Base-by-base conservation (phyloP, 2,113 vertebrate species). In the Pachyramphus minor region DNA sequence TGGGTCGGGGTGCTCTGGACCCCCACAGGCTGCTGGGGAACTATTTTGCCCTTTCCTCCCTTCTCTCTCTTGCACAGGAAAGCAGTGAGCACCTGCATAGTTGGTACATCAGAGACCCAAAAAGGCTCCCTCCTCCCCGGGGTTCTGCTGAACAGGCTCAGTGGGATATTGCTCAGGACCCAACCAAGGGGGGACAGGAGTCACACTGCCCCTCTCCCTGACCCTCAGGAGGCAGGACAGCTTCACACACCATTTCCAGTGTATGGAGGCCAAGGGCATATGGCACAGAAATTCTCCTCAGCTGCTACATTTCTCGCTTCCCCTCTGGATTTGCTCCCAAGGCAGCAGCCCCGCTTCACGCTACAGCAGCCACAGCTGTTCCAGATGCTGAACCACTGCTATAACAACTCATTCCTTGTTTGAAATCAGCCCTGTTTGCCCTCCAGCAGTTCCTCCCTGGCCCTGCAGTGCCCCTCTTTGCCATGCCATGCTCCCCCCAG, bases 31-130 rank as follows among this genome's bases (percentile, higher is more conserved):
- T 77, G 94, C 94, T 39, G 63, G 86, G 94, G 89, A 66, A 47
- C 18, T 35, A 20, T n/a, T 92, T 75, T 11, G 23, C 89, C 89
- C 77, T 89, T 76, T 67, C 88, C 66, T 67, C 45, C 77, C 64
- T 81, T 42, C 73, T 16, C 55, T 27, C 82, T 42, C 27, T 5
- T 33, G 71, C 4, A 5, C 33, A 30, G 95, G 76, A 75, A 30
- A 95, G 89, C 95, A 56, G 63, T 0, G 84, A 93, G 96, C 92
- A 94, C 83, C 96, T 95, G 96, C 96, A 95, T 84, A 91, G 94
- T 89, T 95, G 23, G 77, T 52, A 64, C 83, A 21, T 55, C 78
- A 56, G 62, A 21, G 85, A 39, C n/a, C 8, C 83, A 5, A 24
- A 27, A 47, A 24, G 56, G 68, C 23, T 95, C 89, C 55, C 62